Percentiles rank a stretch among this genome's conserved stretches.
Evolutionary conservation across 64 coral and sea anemone species (phyloP).

Genomic region (Stylophora pistillata): DNA sequence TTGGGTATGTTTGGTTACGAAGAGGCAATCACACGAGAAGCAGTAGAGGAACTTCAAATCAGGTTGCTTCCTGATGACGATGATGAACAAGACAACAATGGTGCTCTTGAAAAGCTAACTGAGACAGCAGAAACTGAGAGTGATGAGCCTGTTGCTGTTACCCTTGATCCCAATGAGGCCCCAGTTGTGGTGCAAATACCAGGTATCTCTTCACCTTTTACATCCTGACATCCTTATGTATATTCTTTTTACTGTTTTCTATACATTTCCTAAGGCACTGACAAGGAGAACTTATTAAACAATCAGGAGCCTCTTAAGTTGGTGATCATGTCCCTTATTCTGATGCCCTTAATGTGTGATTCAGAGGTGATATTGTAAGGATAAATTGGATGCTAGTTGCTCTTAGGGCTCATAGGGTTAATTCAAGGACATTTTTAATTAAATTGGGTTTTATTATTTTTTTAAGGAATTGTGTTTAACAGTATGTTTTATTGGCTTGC

Average conservation of each 20-base stretch:
- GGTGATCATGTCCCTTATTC: background rate
- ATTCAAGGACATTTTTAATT: too few relatives aligned
- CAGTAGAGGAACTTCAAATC: slow-evolving; percentile 75
- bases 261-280: too few relatives aligned
- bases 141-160: background rate
- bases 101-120: background rate
- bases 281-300: too few relatives aligned
- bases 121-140: slow-evolving; percentile 2
- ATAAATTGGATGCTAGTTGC: too few relatives aligned
- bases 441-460: too few relatives aligned
- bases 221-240: background rate
- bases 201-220: background rate
- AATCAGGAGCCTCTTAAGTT: background rate
- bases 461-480: too few relatives aligned
- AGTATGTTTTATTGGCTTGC: too few relatives aligned
- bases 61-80: slow-evolving; percentile 57
- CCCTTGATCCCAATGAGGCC: background rate
- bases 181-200: slow-evolving; percentile 28
- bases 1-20: slow-evolving; percentile 96
- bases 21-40: slow-evolving; percentile 72
- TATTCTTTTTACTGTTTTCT: too few relatives aligned
- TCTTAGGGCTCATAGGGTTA: too few relatives aligned
- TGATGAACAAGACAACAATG: background rate
- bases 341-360: background rate
- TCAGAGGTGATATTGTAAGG: too few relatives aligned